Base-by-base conservation (phyloP, 2,888 invertebrate species). In the Ischnura elegans region DNA sequence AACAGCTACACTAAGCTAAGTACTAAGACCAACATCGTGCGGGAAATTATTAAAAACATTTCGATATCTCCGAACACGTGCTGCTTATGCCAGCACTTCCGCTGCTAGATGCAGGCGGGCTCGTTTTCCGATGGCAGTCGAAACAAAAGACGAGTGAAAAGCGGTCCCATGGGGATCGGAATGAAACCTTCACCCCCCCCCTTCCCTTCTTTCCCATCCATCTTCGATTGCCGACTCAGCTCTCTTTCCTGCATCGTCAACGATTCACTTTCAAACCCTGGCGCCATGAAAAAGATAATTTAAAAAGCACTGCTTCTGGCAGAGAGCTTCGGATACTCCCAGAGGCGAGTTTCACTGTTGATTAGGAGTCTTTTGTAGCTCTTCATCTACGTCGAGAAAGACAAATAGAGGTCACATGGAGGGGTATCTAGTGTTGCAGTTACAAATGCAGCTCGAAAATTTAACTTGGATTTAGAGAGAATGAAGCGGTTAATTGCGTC, bases 141-240 rank as follows among this genome's bases (percentile, higher is more conserved):
- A 76, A 76, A 76, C 76, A 76, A 76, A 36, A 16, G 76, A 76
- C 76, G 76, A 76, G 36, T 36, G 76, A n/a, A 76, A 76, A 76
- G n/a, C 76, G 76, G 36, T 76, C 76, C 76, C 76, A 21, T 8
- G 76, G 2, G 76, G 29, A 36, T 76, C 76, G 36, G 76, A 76
- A 25, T 36, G 76, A 29, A 36, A 36, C 36, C 36, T 29, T 76
- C 36, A 36, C 76, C 76, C 36, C 84, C 36, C 45, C 45, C 46
- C n/a, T 19, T 6, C n/a, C 25, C 43, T n/a, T 13, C 46, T 25
- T 76, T 36, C 76, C 36, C 36, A 61, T 36, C 36, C 76, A 29
- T 36, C 76, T 76, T 76, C 76, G 76, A 76, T 36, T 76, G 29
- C 10, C 16, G 36, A 76, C 76, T 36, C 0, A 36, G 76, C 76